Percentiles rank a stretch among this genome's conserved stretches.
phyloP scores from a whole-genome alignment of 2,797 vertebrate genomes.

The Tokudaia tokunoshimensis region DNA sequence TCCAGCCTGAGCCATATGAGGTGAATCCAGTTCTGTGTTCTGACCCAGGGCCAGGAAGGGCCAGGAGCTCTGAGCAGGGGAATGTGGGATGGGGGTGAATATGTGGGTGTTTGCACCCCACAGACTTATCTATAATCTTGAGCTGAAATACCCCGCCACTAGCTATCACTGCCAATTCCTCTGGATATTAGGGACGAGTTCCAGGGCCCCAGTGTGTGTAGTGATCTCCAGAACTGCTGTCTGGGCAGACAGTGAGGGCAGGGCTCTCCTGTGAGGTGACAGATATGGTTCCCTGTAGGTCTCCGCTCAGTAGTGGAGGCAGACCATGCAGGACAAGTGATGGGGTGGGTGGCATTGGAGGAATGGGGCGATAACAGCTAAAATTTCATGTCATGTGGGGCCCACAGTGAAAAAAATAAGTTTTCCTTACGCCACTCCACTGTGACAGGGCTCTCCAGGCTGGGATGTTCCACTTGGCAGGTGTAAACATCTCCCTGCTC shows the following conservation, averaged over 20 bases:
- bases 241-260: not conserved
- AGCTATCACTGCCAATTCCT: accelerated
- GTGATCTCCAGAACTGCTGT: not conserved
- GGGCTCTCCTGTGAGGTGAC: not conserved
- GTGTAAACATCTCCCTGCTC: constrained; percentile 65
- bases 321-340: not conserved
- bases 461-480: constrained; percentile 70
- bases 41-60: accelerated
- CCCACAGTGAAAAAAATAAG: accelerated
- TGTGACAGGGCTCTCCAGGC: constrained; percentile 15
- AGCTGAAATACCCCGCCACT: accelerated
- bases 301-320: not conserved
- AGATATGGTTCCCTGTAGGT: not conserved
- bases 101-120: accelerated
- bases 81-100: accelerated
- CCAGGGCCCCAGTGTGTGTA: accelerated
- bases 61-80: accelerated
- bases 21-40: accelerated
- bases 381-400: accelerated
- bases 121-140: not conserved
- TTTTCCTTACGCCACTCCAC: constrained; percentile 56
- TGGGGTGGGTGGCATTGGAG: accelerated
- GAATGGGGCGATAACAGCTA: not conserved
- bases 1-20: accelerated
- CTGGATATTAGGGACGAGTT: accelerated